These are phyloP conservation scores for Drosophila nannoptera DNA, from an alignment of 1,140 invertebrate species.

Conservation along the genomic window DNA sequence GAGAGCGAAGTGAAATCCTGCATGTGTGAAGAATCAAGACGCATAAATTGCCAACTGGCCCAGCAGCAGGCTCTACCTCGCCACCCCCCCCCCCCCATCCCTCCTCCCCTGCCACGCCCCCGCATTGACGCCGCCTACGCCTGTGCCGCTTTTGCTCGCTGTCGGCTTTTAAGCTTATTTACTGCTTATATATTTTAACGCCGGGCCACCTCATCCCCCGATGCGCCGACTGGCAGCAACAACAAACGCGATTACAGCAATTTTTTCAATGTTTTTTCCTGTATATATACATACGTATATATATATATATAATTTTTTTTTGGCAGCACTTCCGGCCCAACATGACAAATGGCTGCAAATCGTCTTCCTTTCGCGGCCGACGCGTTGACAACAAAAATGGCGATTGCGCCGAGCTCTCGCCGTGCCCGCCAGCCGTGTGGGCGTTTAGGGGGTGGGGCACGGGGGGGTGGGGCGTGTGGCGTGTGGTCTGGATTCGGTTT, in stretches of 20 bases:
- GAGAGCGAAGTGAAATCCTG: conserved; percentile 37
- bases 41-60: conserved; percentile 66
- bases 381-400: conserved; percentile 68
- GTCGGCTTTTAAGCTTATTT: conserved; percentile 72
- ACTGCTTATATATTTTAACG: conserved; percentile 75
- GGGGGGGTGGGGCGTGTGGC: background rate
- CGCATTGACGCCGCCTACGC: background rate
- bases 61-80: background rate
- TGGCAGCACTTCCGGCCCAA: conserved; percentile 52
- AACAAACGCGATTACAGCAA: conserved; percentile 43
- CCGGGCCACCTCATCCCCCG: conserved; percentile 7
- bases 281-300: background rate
- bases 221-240: too few species aligned
- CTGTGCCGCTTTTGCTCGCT: conserved; percentile 8
- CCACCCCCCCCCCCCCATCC: too few species aligned
- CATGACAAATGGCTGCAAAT: conserved; percentile 77
- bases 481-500: background rate
- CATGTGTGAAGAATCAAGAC: conserved; percentile 71
- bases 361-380: conserved; percentile 74
- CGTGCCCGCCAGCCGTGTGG: background rate
- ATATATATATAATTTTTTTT: conserved; percentile 6
- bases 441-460: background rate
- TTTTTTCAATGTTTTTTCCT: too few species aligned
- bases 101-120: too few species aligned
- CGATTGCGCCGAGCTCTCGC: background rate